Conservation (phyloP, 2,113 vertebrate species). For the Geococcyx californianus region DNA sequence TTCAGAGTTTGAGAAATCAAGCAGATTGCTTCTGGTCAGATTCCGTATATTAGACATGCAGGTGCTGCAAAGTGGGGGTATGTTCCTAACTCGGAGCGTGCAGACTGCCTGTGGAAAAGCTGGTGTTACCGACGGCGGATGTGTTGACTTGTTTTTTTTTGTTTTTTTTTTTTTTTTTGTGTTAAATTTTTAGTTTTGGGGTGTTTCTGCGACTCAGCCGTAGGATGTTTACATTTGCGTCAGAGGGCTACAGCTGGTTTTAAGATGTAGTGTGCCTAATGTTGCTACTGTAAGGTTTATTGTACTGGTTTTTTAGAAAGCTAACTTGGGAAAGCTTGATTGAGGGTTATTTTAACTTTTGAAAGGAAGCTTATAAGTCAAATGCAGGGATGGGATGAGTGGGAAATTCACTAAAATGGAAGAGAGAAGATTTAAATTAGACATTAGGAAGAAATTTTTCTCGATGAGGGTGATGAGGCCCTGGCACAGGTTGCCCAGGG, state of each 20-base stretch:
- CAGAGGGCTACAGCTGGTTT: fast-evolving
- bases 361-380: background rate
- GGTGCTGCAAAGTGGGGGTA: fast-evolving
- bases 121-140: fast-evolving
- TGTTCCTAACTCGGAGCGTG: fast-evolving
- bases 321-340: background rate
- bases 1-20: too few species aligned
- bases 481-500: too few species aligned
- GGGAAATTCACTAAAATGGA: too few species aligned
- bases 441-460: too few species aligned
- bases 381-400: too few species aligned
- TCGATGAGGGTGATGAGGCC: too few species aligned
- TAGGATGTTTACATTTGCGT: background rate
- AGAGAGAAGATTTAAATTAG: too few species aligned
- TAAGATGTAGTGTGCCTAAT: fast-evolving
- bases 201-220: background rate
- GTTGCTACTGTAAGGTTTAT: fast-evolving
- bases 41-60: too few species aligned
- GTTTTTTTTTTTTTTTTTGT: background rate
- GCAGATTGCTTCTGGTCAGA: fast-evolving
- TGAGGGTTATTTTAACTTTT: background rate
- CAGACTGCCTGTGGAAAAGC: background rate
- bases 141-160: background rate
- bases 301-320: background rate
- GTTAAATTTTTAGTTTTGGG: background rate